Percentiles rank a stretch among this genome's conserved stretches.
These are phyloP conservation scores for Rhinichthys osculus DNA, from an alignment of 2,797 vertebrate genomes.

Conservation along the genomic window DNA sequence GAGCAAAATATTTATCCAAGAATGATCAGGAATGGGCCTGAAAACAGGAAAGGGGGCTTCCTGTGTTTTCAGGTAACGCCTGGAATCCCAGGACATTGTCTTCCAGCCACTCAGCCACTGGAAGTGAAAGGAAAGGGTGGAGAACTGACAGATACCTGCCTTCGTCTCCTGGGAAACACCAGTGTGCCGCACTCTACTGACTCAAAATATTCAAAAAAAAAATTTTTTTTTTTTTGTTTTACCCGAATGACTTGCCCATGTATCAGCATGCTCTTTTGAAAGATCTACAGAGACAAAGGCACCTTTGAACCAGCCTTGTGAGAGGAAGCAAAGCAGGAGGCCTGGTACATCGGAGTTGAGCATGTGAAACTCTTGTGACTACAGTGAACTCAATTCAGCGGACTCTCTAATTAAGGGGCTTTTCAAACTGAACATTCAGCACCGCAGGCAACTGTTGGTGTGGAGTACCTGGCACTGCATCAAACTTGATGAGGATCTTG, in stretches of 20 bases:
- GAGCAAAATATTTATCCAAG: conserved; percentile 38
- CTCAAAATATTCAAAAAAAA: background rate
- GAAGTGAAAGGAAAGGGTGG: conserved; percentile 47
- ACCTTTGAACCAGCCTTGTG: conserved; percentile 36
- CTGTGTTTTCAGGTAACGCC: conserved; percentile 62
- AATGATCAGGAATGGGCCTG: conserved; percentile 44
- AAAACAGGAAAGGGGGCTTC: conserved; percentile 65
- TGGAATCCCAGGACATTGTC: conserved; percentile 53
- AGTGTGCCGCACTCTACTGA: background rate
- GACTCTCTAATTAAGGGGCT: conserved; percentile 23
- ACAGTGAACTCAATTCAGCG: conserved; percentile 41
- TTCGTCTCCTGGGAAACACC: conserved; percentile 23
- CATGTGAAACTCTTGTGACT: conserved; percentile 57
- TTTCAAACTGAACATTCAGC: conserved; percentile 24
- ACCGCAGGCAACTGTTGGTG: conserved; percentile 9
- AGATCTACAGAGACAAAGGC: conserved; percentile 20
- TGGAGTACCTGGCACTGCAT: conserved; percentile 19
- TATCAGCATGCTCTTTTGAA: conserved; percentile 10
- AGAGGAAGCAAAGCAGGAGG: background rate
- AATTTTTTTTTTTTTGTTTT: background rate
- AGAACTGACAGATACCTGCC: conserved; percentile 47
- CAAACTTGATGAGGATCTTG: conserved; percentile 11
- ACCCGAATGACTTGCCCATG: background rate
- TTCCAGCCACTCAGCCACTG: conserved; percentile 36
- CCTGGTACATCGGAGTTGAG: conserved; percentile 11